Conservation (phyloP, 2,888 invertebrate genomes). For the Drosophila mimetica region DNA sequence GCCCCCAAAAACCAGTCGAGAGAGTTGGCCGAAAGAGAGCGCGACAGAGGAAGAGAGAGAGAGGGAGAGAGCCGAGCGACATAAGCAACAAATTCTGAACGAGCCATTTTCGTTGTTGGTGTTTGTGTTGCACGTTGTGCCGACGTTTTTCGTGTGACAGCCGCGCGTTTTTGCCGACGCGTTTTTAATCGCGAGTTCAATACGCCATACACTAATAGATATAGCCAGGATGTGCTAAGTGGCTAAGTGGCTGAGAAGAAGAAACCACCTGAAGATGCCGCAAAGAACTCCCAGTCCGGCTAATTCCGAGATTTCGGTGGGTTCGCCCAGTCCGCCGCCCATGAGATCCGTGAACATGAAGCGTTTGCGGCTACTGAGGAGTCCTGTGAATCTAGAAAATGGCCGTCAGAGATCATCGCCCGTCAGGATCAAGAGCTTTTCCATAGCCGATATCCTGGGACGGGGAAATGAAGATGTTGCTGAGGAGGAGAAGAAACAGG, state of each 20-base stretch:
- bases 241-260: too few species aligned
- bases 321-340: constrained; percentile 84
- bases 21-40: constrained; percentile 12
- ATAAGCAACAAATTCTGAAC: constrained; percentile 41
- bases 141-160: constrained; percentile 53
- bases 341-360: constrained; percentile 87
- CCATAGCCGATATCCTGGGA: constrained; percentile 95
- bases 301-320: constrained; percentile 84
- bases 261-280: constrained; percentile 64
- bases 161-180: constrained; percentile 81
- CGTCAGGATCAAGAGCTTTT: constrained; percentile 93
- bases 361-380: constrained; percentile 65
- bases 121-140: constrained; percentile 70
- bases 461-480: constrained; percentile 39
- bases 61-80: constrained; percentile 8
- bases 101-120: constrained; percentile 70
- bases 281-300: constrained; percentile 82
- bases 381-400: constrained; percentile 55
- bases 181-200: constrained; percentile 53
- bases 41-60: constrained; percentile 11
- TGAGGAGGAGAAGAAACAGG: not conserved
- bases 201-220: not conserved
- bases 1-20: constrained; percentile 57
- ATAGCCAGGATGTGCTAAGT: constrained; percentile 8
- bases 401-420: constrained; percentile 49